These are phyloP conservation scores for Beaufortia kweichowensis DNA, from an alignment of 2,113 vertebrate species.

Conservation along the genomic window DNA sequence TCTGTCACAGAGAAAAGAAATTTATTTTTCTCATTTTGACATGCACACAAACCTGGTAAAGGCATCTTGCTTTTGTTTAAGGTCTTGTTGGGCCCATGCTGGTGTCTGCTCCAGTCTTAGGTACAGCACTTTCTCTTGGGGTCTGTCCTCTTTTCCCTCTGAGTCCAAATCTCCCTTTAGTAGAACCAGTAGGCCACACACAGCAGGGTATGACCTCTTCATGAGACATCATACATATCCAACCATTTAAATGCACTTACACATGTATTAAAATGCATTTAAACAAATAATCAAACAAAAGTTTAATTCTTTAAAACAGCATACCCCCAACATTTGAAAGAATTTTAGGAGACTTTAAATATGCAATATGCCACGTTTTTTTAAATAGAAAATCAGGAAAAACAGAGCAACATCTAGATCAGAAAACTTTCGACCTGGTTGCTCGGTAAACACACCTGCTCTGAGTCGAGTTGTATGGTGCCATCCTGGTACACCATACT, in stretches of 20 bases:
- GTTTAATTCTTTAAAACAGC: no score
- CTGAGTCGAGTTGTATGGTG: constrained; percentile 78
- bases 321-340: no score
- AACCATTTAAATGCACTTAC: neutral
- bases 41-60: constrained; percentile 73
- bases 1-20: neutral
- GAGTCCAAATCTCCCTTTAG: constrained; percentile 65
- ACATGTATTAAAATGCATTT: neutral
- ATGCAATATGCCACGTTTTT: no score
- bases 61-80: constrained; percentile 55
- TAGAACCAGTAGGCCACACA: constrained; percentile 81
- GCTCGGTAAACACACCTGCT: constrained; percentile 71
- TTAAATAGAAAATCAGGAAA: no score
- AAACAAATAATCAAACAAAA: neutral
- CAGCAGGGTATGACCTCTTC: constrained; percentile 72
- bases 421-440: neutral
- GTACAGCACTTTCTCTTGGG: constrained; percentile 72
- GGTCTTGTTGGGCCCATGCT: constrained; percentile 67
- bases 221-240: neutral
- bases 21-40: no score
- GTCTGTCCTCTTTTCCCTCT: constrained; percentile 34
- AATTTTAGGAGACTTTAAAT: no score
- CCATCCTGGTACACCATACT: constrained; percentile 84
- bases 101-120: constrained; percentile 69
- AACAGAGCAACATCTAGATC: no score